A percentile compares a stretch with the other conserved stretches of the same genome.
Conservation (phyloP, 2,113 vertebrate species). For the Phyllopteryx taeniolatus region DNA sequence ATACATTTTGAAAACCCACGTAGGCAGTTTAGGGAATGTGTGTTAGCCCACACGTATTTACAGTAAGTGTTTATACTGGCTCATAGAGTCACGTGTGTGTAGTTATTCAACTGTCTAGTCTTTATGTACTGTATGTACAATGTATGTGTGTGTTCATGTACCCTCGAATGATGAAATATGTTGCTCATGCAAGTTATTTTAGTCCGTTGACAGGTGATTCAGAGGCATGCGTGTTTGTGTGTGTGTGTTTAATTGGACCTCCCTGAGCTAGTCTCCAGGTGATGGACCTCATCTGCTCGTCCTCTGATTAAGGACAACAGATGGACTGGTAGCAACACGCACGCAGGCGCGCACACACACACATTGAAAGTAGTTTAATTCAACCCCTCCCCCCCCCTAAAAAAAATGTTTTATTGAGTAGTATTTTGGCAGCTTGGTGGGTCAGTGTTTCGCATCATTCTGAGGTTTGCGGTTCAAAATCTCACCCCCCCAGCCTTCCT, state of each 20-base stretch:
- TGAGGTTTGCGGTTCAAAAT: neutral
- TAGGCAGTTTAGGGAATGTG: too few relatives aligned
- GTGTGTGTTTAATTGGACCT: constrained; percentile 67
- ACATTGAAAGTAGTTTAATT: constrained; percentile 1
- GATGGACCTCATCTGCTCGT: constrained; percentile 68
- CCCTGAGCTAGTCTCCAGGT: constrained; percentile 69
- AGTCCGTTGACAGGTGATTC: constrained; percentile 45
- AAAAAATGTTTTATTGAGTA: neutral
- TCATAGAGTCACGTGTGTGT: neutral
- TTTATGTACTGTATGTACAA: constrained; percentile 12
- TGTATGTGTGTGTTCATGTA: constrained; percentile 14
- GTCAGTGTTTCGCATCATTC: neutral
- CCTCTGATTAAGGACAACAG: constrained; percentile 71
- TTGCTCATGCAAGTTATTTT: constrained; percentile 52
- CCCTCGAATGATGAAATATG: constrained; percentile 48
- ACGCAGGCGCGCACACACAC: constrained; percentile 14
- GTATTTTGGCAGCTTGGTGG: neutral
- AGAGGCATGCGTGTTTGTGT: constrained; percentile 23
- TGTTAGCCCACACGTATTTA: too few relatives aligned
- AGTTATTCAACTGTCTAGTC: neutral
- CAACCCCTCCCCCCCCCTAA: neutral
- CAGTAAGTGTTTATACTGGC: neutral
- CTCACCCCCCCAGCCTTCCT: neutral
- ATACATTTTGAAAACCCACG: too few relatives aligned
- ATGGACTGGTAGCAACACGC: constrained; percentile 55